phyloP scores from a whole-genome alignment of 2,797 vertebrate species.

The Nasua narica region DNA sequence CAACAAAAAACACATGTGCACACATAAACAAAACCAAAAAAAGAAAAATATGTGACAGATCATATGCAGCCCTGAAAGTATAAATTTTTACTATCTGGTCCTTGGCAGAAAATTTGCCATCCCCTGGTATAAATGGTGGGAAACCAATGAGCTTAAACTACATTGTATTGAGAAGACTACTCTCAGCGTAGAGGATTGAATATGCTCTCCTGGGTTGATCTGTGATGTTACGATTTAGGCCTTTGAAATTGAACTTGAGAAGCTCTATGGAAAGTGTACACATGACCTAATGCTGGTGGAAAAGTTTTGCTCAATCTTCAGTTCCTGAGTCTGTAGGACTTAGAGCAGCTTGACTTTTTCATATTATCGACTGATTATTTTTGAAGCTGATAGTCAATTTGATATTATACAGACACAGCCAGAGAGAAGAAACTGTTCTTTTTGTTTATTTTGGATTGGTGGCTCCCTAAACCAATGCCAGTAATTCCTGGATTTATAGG shows the following conservation, averaged over 20 bases:
- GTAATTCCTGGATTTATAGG: conserved; percentile 54
- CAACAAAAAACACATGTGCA: rapidly evolving
- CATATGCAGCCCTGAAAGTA: neutral
- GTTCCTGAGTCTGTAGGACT: neutral
- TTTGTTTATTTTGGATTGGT: conserved; percentile 63
- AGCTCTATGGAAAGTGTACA: neutral
- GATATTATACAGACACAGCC: conserved; percentile 22
- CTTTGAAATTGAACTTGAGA: neutral
- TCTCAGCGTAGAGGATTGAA: neutral
- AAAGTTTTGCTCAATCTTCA: conserved; percentile 23
- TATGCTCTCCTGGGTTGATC: neutral
- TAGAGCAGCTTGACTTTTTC: conserved; percentile 26
- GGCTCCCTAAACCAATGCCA: conserved; percentile 26
- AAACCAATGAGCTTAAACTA: neutral
- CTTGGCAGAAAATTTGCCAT: neutral
- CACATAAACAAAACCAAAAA: neutral
- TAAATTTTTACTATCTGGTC: neutral
- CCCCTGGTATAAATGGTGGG: neutral
- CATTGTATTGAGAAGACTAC: neutral
- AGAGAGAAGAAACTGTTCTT: conserved; percentile 44
- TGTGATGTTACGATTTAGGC: neutral
- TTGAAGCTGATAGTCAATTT: conserved; percentile 40
- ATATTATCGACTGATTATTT: conserved; percentile 51
- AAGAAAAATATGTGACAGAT: neutral
- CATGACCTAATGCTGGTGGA: neutral